Evolutionary conservation across 2,113 vertebrate genomes (phyloP), one percentile per base, ranked within the genome.

Genomic region (Epinephelus moara): DNA sequence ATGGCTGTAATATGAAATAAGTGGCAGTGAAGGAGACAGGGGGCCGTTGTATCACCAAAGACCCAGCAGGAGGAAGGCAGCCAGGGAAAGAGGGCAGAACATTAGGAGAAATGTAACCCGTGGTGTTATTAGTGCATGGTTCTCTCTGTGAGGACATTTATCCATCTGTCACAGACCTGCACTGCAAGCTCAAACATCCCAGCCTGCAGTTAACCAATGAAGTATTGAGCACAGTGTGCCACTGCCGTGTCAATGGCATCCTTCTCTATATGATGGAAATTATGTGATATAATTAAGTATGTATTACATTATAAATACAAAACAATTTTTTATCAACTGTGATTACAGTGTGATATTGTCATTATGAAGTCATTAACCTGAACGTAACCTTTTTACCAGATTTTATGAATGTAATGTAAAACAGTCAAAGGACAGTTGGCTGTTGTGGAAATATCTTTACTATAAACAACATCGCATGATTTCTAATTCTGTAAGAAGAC

Each of bases 1-100:
- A 94, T 90, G 87, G 87, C 80, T 85, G 74, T 89, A 89, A 90
- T 92, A 85, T 92, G 87, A 89, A 89, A 91, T 89, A 85, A 92
- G 82, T 89, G 90, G 80, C 88, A 80, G 75, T 61, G 86, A 82
- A 84, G 77, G 83, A 89, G 85, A 89, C 55, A 21, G 70, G 71
- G 63, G 50, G 70, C 61, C 59, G 81, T 82, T 70, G 70, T 76
- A 70, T 55, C 27, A 55, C 52, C 37, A 33, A 42, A 69, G 50
- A 62, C 42, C 61, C 72, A 13, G 13, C 4, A 15, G 61, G 61
- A 9, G 8, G 52, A 57, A 33, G 25, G 40, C 25, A 53, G 27
- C 7, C 23, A 40, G 50, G 4, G 10, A 66, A 50, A 55, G 57
- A 55, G 45, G 47, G 18, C 19, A 18, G 15, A 75, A 42, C 62